Evolutionary conservation across 2,888 invertebrate species (phyloP).

Genomic region (Acronicta aceris): DNA sequence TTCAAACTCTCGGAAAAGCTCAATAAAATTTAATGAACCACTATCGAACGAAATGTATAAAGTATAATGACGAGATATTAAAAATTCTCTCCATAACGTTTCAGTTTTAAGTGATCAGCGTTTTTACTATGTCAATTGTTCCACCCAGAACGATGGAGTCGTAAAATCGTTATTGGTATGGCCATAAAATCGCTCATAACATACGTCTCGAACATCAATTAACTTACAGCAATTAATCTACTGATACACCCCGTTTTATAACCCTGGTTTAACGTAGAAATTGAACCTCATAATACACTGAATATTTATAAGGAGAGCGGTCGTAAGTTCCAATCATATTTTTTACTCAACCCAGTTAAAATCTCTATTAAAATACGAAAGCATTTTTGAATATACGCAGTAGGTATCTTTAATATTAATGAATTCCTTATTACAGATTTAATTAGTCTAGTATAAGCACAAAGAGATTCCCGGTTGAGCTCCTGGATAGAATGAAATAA

Average conservation of each 20-base stretch:
- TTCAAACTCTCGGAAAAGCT: conserved; percentile 13
- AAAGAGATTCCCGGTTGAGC: conserved; percentile 24
- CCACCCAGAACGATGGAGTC: conserved; percentile 53
- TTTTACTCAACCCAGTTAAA: conserved; percentile 36
- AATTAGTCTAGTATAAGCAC: conserved; percentile 40
- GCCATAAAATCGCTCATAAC: conserved; percentile 67
- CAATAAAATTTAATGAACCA: conserved; percentile 35
- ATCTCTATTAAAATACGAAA: conserved; percentile 47
- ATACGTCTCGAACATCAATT: conserved; percentile 66
- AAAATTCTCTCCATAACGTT: conserved; percentile 41
- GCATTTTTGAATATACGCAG: conserved; percentile 24
- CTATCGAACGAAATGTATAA: conserved; percentile 19
- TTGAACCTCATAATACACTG: conserved; percentile 51
- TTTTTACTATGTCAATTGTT: conserved; percentile 60
- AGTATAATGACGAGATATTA: conserved; percentile 41
- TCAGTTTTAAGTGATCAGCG: conserved; percentile 46
- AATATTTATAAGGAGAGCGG: conserved; percentile 51
- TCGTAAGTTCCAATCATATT: conserved; percentile 38
- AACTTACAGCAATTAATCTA: conserved; percentile 64
- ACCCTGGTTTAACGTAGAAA: conserved; percentile 49
- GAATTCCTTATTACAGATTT: conserved; percentile 47
- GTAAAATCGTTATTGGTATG: conserved; percentile 69
- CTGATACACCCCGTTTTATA: conserved; percentile 61
- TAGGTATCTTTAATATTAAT: conserved; percentile 38
- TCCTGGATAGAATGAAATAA: conserved; percentile 16